These are phyloP conservation scores for Sciurus niger DNA, from an alignment of 2,113 vertebrate genomes.

Conservation along the genomic window DNA sequence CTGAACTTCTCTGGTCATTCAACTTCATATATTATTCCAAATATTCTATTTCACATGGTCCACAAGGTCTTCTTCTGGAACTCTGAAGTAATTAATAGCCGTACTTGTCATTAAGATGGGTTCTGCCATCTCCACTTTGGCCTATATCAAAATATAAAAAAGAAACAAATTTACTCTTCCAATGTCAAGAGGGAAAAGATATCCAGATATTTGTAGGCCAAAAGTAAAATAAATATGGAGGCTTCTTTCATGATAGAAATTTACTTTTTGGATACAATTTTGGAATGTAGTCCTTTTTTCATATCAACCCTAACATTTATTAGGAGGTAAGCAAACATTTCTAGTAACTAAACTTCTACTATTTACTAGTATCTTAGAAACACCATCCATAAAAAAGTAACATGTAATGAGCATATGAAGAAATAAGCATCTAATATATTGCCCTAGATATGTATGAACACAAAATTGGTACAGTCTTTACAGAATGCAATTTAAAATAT, in stretches of 20 bases:
- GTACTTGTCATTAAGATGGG: conserved; percentile 97
- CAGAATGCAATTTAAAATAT: background rate
- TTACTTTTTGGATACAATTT: conserved; percentile 25
- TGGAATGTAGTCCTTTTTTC: conserved; percentile 44
- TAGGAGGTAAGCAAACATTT: conserved; percentile 50
- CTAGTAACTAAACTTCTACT: conserved; percentile 49
- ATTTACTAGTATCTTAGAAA: conserved; percentile 43
- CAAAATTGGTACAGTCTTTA: background rate
- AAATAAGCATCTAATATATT: background rate
- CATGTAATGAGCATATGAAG: background rate
- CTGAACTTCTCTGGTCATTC: conserved; percentile 64
- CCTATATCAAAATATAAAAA: conserved; percentile 87
- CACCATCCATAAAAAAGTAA: conserved; percentile 26
- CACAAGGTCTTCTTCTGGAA: conserved; percentile 10
- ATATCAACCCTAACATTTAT: background rate
- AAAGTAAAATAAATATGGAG: conserved; percentile 46
- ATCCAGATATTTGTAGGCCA: background rate
- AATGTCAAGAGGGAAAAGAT: conserved; percentile 35
- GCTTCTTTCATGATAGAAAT: background rate
- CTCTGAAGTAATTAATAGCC: conserved; percentile 91
- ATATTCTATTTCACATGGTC: conserved; percentile 12
- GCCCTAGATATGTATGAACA: background rate
- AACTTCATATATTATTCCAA: conserved; percentile 52
- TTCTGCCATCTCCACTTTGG: conserved; percentile 97
- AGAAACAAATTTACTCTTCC: conserved; percentile 59